A percentile compares a stretch with the other conserved stretches of the same genome.
These are phyloP conservation scores for Geotrupes spiniger DNA, from an alignment of 2,888 invertebrate species.

Conservation along the genomic window DNA sequence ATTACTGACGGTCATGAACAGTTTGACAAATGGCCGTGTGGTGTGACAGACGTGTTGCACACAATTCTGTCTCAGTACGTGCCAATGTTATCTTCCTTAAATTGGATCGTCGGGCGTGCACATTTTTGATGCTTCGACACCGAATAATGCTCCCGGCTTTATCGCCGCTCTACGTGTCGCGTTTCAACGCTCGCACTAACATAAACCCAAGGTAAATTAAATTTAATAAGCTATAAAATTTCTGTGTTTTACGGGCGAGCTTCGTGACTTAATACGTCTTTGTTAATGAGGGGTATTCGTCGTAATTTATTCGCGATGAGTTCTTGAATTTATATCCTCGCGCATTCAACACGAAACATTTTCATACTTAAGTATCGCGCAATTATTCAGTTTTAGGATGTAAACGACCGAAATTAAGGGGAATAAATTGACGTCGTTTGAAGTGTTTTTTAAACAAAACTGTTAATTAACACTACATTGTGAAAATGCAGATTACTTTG, in stretches of 20 bases:
- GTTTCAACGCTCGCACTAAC: neutral
- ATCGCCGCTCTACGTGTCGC: neutral
- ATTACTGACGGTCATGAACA: conserved; percentile 28
- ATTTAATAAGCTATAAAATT: conserved; percentile 6
- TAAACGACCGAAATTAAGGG: too few species aligned
- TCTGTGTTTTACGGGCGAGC: conserved; percentile 4
- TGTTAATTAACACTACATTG: too few species aligned
- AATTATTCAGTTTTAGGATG: too few species aligned
- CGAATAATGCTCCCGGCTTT: neutral
- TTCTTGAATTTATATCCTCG: conserved; percentile 13
- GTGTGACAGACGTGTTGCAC: conserved; percentile 24
- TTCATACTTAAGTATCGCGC: too few species aligned
- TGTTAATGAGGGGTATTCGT: conserved; percentile 19
- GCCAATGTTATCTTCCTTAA: too few species aligned
- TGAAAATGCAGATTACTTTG: too few species aligned
- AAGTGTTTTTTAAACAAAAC: too few species aligned
- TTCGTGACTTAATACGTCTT: conserved; percentile 17
- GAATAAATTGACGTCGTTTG: too few species aligned
- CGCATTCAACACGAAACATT: too few species aligned
- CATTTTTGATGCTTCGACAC: neutral
- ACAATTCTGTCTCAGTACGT: neutral
- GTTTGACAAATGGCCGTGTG: conserved; percentile 29
- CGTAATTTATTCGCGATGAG: conserved; percentile 22
- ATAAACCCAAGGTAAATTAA: neutral
- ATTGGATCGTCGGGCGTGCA: neutral